Evolutionary conservation across 35 echinoderm and acorn worm species (phyloP).

Genomic region (Chiridota heheva): DNA sequence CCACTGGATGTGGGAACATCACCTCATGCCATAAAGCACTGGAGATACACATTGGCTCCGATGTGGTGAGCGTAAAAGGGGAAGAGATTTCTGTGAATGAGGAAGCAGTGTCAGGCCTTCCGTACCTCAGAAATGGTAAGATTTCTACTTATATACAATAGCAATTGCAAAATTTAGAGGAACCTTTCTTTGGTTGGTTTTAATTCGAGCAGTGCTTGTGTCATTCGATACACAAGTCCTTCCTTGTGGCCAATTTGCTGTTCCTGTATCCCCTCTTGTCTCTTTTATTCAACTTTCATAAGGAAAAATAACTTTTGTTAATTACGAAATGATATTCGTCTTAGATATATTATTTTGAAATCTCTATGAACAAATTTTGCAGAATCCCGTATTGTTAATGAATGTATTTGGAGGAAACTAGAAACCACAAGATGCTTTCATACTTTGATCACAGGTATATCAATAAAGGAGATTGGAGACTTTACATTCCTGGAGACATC

Average conservation of each 20-base stretch:
- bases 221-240: background rate
- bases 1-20: conserved; percentile 61
- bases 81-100: conserved; percentile 47
- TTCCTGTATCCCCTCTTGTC: background rate
- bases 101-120: conserved; percentile 30
- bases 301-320: background rate
- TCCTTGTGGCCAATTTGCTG: background rate
- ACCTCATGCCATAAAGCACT: conserved; percentile 75
- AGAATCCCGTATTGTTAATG: background rate
- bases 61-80: conserved; percentile 55
- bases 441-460: conserved; percentile 49
- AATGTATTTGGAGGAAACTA: background rate
- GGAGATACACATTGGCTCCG: conserved; percentile 66
- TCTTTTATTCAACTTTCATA: background rate
- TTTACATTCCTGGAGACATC: conserved; percentile 72
- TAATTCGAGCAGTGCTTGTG: background rate
- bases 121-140: conserved; percentile 72
- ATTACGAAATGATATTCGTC: background rate
- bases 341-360: background rate
- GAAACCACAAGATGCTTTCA: background rate
- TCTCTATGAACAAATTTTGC: background rate
- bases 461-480: conserved; percentile 72
- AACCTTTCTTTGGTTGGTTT: background rate
- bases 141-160: background rate
- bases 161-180: background rate